Evolutionary conservation across 2,113 vertebrate species (phyloP), one percentile per base, ranked within the genome.

Genomic region (Tachuris rubrigastra): DNA sequence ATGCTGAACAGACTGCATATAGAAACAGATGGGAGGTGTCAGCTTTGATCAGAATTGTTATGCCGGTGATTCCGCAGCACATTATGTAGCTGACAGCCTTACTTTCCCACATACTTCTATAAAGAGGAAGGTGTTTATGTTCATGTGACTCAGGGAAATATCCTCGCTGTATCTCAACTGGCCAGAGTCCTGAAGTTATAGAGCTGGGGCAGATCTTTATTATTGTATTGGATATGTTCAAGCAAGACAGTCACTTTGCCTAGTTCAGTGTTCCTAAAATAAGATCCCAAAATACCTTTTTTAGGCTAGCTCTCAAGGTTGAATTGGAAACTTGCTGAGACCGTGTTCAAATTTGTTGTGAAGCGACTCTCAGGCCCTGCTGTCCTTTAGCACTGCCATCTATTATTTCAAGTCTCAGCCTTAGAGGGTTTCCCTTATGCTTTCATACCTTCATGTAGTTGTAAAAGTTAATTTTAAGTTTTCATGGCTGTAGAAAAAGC

Each of bases 1-100:
- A 53, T 92, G 68, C 72, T 56, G 90, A 95, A 72, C 95, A 97
- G 92, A 65, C 76, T 96, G 80, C 79, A 95, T 97, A 94, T 92
- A 97, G 93, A 95, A 97, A 91, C 83, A 96, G 88, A 96, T 78
- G 93, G 87, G 95, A 95, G 92, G 94, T 90, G 68, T 95, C 97
- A 97, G 80, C 49, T 94, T 85, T 84, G 79, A 96, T 92, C 67
- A 90, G 85, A 91, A 93, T 92, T 89, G 80, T 89, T 95, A 68
- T 76, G 62, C 65, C 3, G 79, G 95, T 92, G 91, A 95, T 93
- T 92, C 89, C 80, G 0, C 79, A 86, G 92, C 80, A 94, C 66
- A 55, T 92, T 92, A 87, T 87, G 78, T 46, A 95, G 94, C 71
- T 0, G 6, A 78, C 66, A 52, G 66, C 87, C 83, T 93, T 82